A percentile compares a stretch with the other conserved stretches of the same genome.
Conservation (phyloP, 2,888 invertebrate genomes). For the Drosophila formosana region DNA sequence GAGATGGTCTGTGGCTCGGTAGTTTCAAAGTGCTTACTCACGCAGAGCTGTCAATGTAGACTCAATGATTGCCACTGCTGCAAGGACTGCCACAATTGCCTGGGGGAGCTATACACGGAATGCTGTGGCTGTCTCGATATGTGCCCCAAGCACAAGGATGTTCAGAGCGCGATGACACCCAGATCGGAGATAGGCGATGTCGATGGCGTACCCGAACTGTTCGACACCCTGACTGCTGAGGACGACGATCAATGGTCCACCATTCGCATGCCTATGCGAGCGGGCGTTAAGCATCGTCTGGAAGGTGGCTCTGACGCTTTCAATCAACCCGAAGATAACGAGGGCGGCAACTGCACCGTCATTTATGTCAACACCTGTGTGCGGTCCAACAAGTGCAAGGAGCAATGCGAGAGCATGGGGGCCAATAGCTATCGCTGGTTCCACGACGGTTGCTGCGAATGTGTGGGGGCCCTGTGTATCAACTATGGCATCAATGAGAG, state of each 20-base stretch:
- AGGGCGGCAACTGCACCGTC: conserved; percentile 78
- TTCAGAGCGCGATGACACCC: conserved; percentile 84
- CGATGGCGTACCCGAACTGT: conserved; percentile 92
- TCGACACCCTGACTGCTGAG: conserved; percentile 92
- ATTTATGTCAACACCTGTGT: conserved; percentile 82
- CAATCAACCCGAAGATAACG: conserved; percentile 32
- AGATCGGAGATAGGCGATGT: conserved; percentile 94
- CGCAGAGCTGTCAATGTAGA: conserved; percentile 97
- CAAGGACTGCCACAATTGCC: conserved; percentile 95
- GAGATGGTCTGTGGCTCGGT: conserved; percentile 91
- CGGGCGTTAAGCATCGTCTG: conserved; percentile 57
- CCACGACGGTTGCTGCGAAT: conserved; percentile 97
- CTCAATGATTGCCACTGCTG: conserved; percentile 95
- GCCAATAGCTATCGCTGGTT: conserved; percentile 92
- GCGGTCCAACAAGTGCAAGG: conserved; percentile 78
- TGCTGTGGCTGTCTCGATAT: conserved; percentile 87
- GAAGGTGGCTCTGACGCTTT: conserved; percentile 30
- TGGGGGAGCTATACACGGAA: conserved; percentile 94
- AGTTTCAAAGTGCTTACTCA: conserved; percentile 97
- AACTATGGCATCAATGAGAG: conserved; percentile 95
- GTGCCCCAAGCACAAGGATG: conserved; percentile 91
- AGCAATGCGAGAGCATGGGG: conserved; percentile 84
- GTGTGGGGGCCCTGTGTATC: conserved; percentile 93
- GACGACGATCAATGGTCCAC: conserved; percentile 82
- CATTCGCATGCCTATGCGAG: conserved; percentile 76